phyloP scores from a whole-genome alignment of 1,140 invertebrate genomes.

The Metopolophium dirhodum region DNA sequence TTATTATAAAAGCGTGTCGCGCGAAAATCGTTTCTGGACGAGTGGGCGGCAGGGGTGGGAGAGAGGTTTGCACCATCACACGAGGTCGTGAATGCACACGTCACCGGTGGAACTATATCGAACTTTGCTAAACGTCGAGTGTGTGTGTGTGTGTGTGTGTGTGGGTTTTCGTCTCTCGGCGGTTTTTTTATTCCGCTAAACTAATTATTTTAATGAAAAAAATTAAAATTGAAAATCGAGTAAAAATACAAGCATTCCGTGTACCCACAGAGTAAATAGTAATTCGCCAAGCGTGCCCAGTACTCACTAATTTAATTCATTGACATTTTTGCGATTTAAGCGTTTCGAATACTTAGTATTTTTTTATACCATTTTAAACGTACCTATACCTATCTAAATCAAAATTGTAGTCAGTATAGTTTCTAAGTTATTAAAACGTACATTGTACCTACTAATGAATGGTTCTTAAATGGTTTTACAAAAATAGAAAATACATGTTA shows the following conservation, averaged over 20 bases:
- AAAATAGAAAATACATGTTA: background rate
- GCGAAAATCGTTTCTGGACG: constrained; percentile 1
- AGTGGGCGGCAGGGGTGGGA: background rate
- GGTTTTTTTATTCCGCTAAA: background rate
- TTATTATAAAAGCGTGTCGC: background rate
- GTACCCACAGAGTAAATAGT: background rate
- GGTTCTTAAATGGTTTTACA: background rate
- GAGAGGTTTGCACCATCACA: background rate
- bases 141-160: background rate
- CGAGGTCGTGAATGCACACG: background rate
- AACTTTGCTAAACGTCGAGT: background rate
- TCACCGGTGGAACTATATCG: background rate
- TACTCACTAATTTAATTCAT: background rate
- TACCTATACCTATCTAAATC: too few relatives aligned
- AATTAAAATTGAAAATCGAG: background rate
- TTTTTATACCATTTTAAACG: too few relatives aligned
- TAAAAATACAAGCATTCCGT: background rate
- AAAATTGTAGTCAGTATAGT: background rate
- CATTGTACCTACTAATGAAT: background rate
- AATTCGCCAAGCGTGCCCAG: background rate
- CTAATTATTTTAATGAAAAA: background rate
- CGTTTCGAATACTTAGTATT: too few relatives aligned
- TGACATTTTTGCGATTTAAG: background rate
- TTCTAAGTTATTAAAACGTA: background rate
- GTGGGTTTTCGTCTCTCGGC: background rate